These are phyloP conservation scores for Drosophila albomicans DNA, from an alignment of 1,140 invertebrate species.

Conservation along the genomic window DNA sequence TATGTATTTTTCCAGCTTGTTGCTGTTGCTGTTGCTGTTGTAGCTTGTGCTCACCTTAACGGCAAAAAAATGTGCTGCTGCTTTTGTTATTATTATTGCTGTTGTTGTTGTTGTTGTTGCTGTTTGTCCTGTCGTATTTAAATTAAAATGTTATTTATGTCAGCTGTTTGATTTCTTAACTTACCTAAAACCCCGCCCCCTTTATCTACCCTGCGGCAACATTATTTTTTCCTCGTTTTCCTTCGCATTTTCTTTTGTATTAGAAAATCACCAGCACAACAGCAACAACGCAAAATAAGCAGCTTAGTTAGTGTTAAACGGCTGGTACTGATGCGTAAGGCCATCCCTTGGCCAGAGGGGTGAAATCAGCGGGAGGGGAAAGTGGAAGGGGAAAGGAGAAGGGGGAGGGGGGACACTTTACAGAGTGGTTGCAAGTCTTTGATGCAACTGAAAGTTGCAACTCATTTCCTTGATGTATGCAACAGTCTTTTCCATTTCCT, in stretches of 20 bases:
- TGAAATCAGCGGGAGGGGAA: neutral
- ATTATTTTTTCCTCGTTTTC: constrained; percentile 52
- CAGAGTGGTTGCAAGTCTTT: neutral
- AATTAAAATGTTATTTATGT: constrained; percentile 84
- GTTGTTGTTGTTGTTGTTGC: constrained; percentile 30
- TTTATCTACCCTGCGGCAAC: constrained; percentile 39
- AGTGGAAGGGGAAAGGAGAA: neutral
- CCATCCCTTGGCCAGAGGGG: neutral
- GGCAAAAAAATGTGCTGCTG: constrained; percentile 71
- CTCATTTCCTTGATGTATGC: constrained; percentile 34
- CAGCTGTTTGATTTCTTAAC: constrained; percentile 83
- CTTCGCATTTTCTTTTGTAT: constrained; percentile 55
- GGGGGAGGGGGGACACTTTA: neutral
- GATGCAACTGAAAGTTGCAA: constrained; percentile 24
- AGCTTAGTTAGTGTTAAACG: constrained; percentile 80
- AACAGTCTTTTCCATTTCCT: neutral
- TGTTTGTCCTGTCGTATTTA: constrained; percentile 78
- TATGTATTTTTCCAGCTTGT: constrained; percentile 66
- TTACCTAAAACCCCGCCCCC: constrained; percentile 38
- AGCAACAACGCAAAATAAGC: constrained; percentile 48
- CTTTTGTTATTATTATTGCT: constrained; percentile 57
- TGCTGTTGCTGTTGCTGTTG: constrained; percentile 57
- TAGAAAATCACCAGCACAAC: constrained; percentile 59
- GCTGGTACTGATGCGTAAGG: constrained; percentile 57
- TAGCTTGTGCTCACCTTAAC: constrained; percentile 78